These are phyloP conservation scores for Nasonia oneida DNA, from an alignment of 2,888 invertebrate species.

Conservation along the genomic window DNA sequence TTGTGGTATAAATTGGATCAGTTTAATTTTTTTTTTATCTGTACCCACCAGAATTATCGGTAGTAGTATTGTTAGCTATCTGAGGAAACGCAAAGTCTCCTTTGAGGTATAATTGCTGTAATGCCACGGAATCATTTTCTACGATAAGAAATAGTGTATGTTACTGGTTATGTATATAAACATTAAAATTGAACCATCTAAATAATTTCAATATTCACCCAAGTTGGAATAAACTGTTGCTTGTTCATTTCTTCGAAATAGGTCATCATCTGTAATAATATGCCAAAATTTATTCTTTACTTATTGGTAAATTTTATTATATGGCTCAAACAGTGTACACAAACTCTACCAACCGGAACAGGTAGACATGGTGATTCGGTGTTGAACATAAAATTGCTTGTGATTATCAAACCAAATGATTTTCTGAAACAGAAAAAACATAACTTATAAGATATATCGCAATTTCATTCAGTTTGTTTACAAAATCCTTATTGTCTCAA, in stretches of 20 bases:
- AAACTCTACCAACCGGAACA: constrained; percentile 35
- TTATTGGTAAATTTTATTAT: neutral
- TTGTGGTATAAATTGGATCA: neutral
- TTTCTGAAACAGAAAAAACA: constrained; percentile 9
- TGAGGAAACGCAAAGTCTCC: constrained; percentile 45
- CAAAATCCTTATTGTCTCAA: neutral
- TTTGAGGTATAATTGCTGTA: constrained; percentile 49
- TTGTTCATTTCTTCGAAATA: constrained; percentile 38
- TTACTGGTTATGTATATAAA: neutral
- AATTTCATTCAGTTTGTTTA: neutral
- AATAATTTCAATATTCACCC: constrained; percentile 21
- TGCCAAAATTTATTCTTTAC: neutral
- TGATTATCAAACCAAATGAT: constrained; percentile 15
- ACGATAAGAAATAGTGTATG: neutral
- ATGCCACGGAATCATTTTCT: constrained; percentile 39
- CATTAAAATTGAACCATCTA: neutral
- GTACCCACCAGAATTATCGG: constrained; percentile 52
- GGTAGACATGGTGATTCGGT: constrained; percentile 31
- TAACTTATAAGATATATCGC: neutral
- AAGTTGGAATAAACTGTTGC: constrained; percentile 38
- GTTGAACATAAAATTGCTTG: neutral
- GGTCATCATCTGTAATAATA: constrained; percentile 35
- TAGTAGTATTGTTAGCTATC: neutral
- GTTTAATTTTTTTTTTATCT: neutral
- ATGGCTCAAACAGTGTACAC: neutral